These are phyloP conservation scores for Cassiopea andromeda DNA, from an alignment of 30 jellyfish, hydroid and myxozoan species.

Conservation along the genomic window DNA sequence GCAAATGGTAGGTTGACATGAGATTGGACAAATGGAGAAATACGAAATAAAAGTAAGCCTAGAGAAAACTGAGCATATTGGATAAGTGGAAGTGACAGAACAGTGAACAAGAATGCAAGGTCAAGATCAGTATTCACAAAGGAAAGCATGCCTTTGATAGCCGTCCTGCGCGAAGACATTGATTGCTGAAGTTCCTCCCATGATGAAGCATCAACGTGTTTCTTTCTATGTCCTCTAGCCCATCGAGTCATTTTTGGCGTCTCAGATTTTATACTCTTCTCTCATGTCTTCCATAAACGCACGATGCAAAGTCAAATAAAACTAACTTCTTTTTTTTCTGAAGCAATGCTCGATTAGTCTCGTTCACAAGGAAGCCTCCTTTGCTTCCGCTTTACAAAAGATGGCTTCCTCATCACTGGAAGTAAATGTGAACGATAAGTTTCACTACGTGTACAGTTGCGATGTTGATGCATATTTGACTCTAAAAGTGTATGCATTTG, in stretches of 20 bases:
- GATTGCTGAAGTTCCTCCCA: constrained; percentile 75
- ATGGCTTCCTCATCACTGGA: constrained; percentile 48
- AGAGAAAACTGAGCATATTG: too few species aligned
- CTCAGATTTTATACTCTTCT: not conserved
- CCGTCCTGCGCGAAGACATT: not conserved
- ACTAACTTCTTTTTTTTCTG: too few species aligned
- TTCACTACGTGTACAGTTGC: constrained; percentile 89
- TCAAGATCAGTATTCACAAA: too few species aligned
- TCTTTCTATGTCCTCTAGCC: constrained; percentile 76
- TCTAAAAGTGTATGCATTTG: constrained; percentile 78
- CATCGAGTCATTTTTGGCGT: constrained; percentile 71
- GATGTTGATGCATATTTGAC: constrained; percentile 79
- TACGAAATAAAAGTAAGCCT: too few species aligned
- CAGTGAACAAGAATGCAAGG: too few species aligned
- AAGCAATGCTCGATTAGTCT: not conserved
- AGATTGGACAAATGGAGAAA: too few species aligned
- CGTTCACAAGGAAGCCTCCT: not conserved
- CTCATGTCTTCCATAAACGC: too few species aligned
- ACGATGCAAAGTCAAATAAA: too few species aligned
- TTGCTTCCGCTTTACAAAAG: not conserved
- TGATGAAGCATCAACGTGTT: constrained; percentile 76
- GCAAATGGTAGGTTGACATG: too few species aligned
- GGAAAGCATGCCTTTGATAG: too few species aligned
- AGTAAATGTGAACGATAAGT: constrained; percentile 71
- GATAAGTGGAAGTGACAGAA: too few species aligned